Evolutionary conservation across 1,140 invertebrate species (phyloP), one percentile per base, ranked within the genome.

Genomic region (Hormaphis cornu): DNA sequence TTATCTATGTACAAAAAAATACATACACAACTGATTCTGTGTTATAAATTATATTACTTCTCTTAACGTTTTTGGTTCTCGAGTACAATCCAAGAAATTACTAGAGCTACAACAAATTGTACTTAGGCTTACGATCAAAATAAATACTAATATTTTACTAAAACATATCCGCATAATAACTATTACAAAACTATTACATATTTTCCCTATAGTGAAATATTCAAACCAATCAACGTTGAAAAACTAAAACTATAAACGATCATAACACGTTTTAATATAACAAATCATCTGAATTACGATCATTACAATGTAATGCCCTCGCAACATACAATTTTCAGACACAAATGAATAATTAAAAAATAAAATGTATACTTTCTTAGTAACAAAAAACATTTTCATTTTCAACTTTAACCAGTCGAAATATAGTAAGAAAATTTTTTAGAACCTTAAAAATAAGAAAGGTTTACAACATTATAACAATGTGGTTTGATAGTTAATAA

Each of bases 381-480:
- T 58, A 58, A 58, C 35, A 16, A 40, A n/a, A n/a, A 24, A 58
- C 20, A 10, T 24, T 24, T 37, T 20, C 9, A 33, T 35, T 14
- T 56, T 58, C 35, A 24, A 58, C 28, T 58, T 58, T 20, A 58
- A 58, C 40, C 54, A 58, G 54, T 58, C 54, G 40, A n/a, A 54
- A n/a, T n/a, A n/a, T n/a, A n/a, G n/a, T 24, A 35, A 7, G 4
- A 54, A 58, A 37, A 16, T 37, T 24, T 24, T 22, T 37, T 10
- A 40, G 8, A 24, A 56, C 8, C 33, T 40, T 58, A 58, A 20
- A 37, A 37, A 46, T 48, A 48, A 63, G 48, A n/a, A n/a, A n/a
- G n/a, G n/a, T n/a, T n/a, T n/a, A 63, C 50, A 66, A 20, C 7
- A 18, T 18, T 50, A 50, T 48, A 66, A 66, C 61, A 66, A 66